Evolutionary conservation across 2,113 vertebrate genomes (phyloP).

Genomic region (Balaenoptera acutorostrata): DNA sequence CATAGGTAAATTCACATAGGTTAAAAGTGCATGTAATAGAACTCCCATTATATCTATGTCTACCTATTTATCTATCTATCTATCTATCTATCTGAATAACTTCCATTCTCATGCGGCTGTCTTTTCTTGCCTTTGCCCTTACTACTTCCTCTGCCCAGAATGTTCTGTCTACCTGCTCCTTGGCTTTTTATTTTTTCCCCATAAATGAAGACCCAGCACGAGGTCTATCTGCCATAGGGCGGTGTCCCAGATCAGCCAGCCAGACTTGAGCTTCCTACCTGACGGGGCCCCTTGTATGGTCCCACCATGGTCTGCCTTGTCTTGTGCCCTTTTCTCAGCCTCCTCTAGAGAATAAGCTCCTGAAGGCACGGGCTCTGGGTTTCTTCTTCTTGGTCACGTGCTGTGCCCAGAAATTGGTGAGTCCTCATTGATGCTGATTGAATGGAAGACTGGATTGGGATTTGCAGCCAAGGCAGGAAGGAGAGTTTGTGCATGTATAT

Average conservation of each 20-base stretch:
- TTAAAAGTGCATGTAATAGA: not conserved
- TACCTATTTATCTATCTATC: not conserved
- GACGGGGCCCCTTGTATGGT: not conserved
- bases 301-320: not conserved
- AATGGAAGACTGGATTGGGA: not conserved
- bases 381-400: not conserved
- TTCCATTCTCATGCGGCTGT: not conserved
- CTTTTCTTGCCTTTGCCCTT: not conserved
- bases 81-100: not conserved
- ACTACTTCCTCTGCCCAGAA: not conserved
- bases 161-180: not conserved
- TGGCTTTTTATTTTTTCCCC: not conserved
- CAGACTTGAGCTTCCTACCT: not conserved
- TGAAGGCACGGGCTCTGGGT: not conserved
- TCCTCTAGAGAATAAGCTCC: not conserved
- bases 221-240: not conserved
- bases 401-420: not conserved
- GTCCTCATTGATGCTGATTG: fast-evolving
- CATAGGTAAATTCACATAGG: not conserved
- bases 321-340: fast-evolving
- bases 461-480: not conserved
- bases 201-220: not conserved
- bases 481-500: not conserved
- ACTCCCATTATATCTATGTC: not conserved
- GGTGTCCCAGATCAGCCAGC: not conserved